phyloP scores from a whole-genome alignment of 1,140 invertebrate genomes.

The Asobara japonica region DNA sequence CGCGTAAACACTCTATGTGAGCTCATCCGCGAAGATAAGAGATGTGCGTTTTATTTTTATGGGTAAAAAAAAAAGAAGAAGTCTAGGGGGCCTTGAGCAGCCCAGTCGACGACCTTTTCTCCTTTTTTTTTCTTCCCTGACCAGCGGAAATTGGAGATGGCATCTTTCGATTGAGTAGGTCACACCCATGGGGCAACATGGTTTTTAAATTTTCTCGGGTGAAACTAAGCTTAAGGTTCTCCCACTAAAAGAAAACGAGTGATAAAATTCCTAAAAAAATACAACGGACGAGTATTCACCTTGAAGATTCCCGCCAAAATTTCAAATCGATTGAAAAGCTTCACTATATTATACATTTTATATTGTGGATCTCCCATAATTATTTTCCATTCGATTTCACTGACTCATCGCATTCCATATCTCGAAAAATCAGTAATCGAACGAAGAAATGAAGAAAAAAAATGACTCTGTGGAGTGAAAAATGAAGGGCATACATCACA shows the following conservation, averaged over 20 bases:
- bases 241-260: not conserved
- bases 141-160: conserved; percentile 1
- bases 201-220: not conserved
- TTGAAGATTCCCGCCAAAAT: no score
- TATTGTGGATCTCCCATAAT: no score
- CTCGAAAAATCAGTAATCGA: no score
- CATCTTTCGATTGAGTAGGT: not conserved
- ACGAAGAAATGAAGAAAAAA: no score
- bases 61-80: not conserved
- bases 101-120: not conserved
- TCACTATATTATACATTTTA: no score
- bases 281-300: no score
- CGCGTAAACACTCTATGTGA: not conserved
- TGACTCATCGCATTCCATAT: no score
- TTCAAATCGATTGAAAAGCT: no score
- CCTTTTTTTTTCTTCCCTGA: conserved; percentile 2
- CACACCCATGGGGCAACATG: not conserved
- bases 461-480: not conserved
- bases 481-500: not conserved
- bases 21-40: not conserved
- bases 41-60: not conserved
- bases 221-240: not conserved
- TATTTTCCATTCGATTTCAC: no score
- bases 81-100: not conserved
- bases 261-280: no score